Evolutionary conservation across 2,888 invertebrate species (phyloP), one percentile per base, ranked within the genome.

Genomic region (Philonicus albiceps): DNA sequence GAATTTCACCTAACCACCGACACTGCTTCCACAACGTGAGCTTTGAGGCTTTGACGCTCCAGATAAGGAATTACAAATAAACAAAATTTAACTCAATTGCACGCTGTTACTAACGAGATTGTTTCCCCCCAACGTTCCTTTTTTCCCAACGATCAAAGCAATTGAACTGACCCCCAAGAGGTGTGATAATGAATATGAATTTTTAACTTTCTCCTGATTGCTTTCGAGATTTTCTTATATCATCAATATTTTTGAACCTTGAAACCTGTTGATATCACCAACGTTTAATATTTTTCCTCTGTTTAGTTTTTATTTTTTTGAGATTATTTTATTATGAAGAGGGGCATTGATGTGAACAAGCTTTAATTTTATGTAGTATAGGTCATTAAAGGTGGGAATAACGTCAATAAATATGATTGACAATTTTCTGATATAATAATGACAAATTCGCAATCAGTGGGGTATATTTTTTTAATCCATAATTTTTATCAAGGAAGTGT

Each of bases 11-110:
- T n/a, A n/a, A 49, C 16, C 49, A 16, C n/a, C 3, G n/a, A 7
- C n/a, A 11, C 64, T 3, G 7, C 27, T 64, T 64, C 27, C 22
- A 22, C 8, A 22, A 64, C 19, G 64, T 64, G 27, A 22, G 22
- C 55, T 55, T 55, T 8, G 55, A 64, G 11, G 2, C 27, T 64
- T n/a, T 64, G 64, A 64, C 64, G 27, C 22, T 64, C 22, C 27
- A 22, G 78, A 78, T 78, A 78, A 78, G 78, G 13, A 78, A 78
- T 78, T 78, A 16, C 16, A 49, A 49, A 49, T 49, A 78, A 78
- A 78, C 30, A 30, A n/a, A n/a, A 43, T 27, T 78, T 13, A 43
- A 3, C 19, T 43, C n/a, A 19, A 53, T 22, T 22, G 64, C 27
- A 22, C 3, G 19, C 49, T 78, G 78, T 78, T 78, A 49, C 78